Conservation (phyloP, 2,888 invertebrate species). For the Tiphia femorata region DNA sequence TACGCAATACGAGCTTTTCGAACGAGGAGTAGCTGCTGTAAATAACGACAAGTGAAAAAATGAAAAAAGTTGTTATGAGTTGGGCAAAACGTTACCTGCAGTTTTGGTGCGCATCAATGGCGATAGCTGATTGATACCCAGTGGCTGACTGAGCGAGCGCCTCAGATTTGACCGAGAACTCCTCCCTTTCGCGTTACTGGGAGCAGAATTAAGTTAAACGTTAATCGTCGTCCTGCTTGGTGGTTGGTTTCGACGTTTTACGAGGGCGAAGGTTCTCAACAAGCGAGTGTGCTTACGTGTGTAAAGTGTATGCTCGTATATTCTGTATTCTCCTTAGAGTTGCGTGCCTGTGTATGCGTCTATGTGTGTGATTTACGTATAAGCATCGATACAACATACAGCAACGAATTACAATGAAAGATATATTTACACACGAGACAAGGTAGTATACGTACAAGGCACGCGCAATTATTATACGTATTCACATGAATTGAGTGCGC, state of each 20-base stretch:
- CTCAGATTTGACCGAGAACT: conserved; percentile 67
- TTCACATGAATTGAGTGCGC: too few relatives aligned
- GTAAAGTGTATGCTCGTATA: too few relatives aligned
- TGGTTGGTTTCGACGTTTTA: conserved; percentile 15
- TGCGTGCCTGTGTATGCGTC: too few relatives aligned
- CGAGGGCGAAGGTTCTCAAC: conserved; percentile 45
- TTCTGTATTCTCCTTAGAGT: too few relatives aligned
- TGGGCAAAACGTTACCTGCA: conserved; percentile 69
- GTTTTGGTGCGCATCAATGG: conserved; percentile 72
- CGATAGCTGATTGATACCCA: conserved; percentile 74
- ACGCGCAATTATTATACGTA: too few relatives aligned
- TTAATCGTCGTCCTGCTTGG: neutral
- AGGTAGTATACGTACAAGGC: too few relatives aligned
- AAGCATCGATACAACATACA: conserved; percentile 65
- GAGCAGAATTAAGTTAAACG: conserved; percentile 19
- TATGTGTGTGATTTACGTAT: too few relatives aligned
- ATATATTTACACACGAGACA: neutral
- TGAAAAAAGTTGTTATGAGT: too few relatives aligned
- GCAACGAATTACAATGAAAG: conserved; percentile 59
- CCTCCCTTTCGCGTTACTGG: conserved; percentile 67
- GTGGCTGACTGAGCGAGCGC: conserved; percentile 80
- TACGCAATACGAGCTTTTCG: too few relatives aligned
- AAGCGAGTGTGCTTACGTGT: conserved; percentile 54
- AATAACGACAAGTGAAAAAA: too few relatives aligned
- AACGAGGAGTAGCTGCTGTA: too few relatives aligned